Conservation (phyloP, 2,113 vertebrate genomes). For the Epinephelus moara region DNA sequence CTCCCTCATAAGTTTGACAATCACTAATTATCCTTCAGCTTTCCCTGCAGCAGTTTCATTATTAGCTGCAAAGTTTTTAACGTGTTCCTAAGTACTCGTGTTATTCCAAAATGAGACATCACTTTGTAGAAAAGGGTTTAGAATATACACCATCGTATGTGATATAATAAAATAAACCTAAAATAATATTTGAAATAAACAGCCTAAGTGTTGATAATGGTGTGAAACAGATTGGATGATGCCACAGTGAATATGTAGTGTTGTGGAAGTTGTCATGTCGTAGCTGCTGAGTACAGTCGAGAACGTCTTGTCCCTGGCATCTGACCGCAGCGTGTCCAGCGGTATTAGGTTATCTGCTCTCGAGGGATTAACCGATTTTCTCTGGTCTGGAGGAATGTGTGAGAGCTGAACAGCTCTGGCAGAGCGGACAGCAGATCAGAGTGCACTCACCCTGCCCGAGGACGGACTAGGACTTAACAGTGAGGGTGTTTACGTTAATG, state of each 20-base stretch:
- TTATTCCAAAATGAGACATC: slow-evolving; percentile 14
- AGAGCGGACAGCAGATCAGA: slow-evolving; percentile 32
- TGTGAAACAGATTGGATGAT: background rate
- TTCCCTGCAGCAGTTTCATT: slow-evolving; percentile 23
- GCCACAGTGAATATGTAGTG: background rate
- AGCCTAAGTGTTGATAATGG: background rate
- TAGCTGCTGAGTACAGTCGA: slow-evolving; percentile 14
- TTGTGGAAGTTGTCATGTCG: slow-evolving; percentile 2
- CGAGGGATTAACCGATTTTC: slow-evolving; percentile 65
- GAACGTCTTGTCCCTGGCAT: slow-evolving; percentile 19
- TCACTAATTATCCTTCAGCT: slow-evolving; percentile 48
- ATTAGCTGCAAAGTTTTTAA: slow-evolving; percentile 17
- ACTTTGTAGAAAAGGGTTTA: background rate
- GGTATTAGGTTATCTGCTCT: slow-evolving; percentile 56
- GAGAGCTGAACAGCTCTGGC: slow-evolving; percentile 30
- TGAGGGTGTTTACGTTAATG: slow-evolving; percentile 17
- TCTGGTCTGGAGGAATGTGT: slow-evolving; percentile 66
- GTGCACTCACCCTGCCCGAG: background rate
- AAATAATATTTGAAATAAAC: background rate
- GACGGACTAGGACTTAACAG: slow-evolving; percentile 4
- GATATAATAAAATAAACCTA: background rate
- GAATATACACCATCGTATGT: background rate
- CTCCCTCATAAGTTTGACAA: slow-evolving; percentile 44
- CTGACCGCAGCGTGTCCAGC: slow-evolving; percentile 43
- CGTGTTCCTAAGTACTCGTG: background rate